Evolutionary conservation across 2,113 vertebrate species (phyloP).

Genomic region (Atractosteus spatula): DNA sequence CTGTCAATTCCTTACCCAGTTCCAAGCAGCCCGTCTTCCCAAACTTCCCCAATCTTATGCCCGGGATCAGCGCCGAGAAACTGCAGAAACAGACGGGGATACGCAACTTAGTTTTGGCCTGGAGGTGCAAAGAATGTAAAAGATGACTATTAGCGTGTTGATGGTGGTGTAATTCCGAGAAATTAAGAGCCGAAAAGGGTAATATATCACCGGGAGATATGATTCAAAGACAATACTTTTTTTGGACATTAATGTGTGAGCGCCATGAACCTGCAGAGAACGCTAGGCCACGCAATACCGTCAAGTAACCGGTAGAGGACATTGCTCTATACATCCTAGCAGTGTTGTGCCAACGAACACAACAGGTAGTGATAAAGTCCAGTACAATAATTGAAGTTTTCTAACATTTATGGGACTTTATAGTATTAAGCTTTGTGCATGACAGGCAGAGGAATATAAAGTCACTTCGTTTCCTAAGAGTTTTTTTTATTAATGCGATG

Average conservation of each 20-base stretch:
- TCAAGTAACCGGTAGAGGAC: conserved; percentile 21
- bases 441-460: too few relatives aligned
- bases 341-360: too few relatives aligned
- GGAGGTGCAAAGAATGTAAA: not conserved
- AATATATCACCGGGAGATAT: not conserved
- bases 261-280: conserved; percentile 8
- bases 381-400: too few relatives aligned
- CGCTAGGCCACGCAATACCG: conserved; percentile 34
- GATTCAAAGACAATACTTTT: conserved; percentile 16
- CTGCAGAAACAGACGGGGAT: not conserved
- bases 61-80: not conserved
- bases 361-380: too few relatives aligned
- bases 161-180: not conserved
- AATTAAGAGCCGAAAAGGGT: not conserved
- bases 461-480: too few relatives aligned
- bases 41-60: not conserved
- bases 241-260: conserved; percentile 11
- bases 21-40: not conserved
- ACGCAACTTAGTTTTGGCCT: not conserved
- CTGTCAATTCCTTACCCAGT: too few relatives aligned
- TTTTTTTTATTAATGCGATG: too few relatives aligned
- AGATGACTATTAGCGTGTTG: not conserved
- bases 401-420: too few relatives aligned
- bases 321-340: not conserved
- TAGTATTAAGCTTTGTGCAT: too few relatives aligned